Percentiles rank a stretch among this genome's conserved stretches.
phyloP scores from a whole-genome alignment of 2,888 invertebrate species.

The Strigamia maritima region DNA sequence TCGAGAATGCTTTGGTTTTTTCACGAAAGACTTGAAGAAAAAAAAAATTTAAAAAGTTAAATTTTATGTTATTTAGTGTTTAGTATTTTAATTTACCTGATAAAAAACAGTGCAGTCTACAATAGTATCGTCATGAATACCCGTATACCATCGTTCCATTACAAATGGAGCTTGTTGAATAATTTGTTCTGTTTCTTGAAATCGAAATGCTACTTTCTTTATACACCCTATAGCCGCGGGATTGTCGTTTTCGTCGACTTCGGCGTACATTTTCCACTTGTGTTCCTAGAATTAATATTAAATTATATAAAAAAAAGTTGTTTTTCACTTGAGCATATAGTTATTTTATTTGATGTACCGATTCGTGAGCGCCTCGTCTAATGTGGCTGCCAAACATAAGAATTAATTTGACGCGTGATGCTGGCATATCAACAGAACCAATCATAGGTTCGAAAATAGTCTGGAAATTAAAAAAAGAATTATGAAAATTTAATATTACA shows the following conservation, averaged over 20 bases:
- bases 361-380: conserved; percentile 46
- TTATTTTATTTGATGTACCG: neutral
- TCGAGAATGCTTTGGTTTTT: conserved; percentile 43
- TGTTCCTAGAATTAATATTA: conserved; percentile 45
- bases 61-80: neutral
- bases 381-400: conserved; percentile 51
- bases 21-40: conserved; percentile 42
- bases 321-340: no score
- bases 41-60: neutral
- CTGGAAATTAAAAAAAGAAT: neutral
- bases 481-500: neutral
- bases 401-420: conserved; percentile 45
- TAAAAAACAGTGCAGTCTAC: conserved; percentile 51
- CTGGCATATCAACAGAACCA: neutral
- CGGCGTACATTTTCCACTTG: conserved; percentile 54
- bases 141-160: conserved; percentile 52
- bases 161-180: conserved; percentile 49
- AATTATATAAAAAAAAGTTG: neutral
- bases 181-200: conserved; percentile 46
- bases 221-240: conserved; percentile 48
- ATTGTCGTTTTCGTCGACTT: conserved; percentile 48
- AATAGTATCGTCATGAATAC: conserved; percentile 47
- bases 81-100: conserved; percentile 47
- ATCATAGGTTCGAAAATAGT: neutral
- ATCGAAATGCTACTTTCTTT: conserved; percentile 50